phyloP scores from a whole-genome alignment of 1,140 invertebrate species.

The Scylla paramamosain region DNA sequence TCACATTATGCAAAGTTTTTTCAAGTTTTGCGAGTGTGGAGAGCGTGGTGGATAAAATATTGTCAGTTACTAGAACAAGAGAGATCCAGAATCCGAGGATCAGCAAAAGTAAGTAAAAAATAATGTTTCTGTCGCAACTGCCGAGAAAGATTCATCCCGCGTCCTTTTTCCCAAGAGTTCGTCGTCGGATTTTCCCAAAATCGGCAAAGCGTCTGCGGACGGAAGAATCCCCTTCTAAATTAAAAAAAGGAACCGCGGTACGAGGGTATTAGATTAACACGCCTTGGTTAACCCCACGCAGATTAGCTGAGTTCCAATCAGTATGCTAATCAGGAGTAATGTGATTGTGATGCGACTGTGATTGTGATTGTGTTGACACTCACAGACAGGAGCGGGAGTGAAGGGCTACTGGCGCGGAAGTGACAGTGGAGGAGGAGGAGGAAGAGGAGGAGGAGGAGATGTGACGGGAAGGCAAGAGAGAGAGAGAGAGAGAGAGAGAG shows the following conservation, averaged over 20 bases:
- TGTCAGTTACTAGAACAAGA: neutral
- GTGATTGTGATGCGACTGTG: slow-evolving; percentile 71
- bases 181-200: neutral
- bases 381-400: slow-evolving; percentile 54
- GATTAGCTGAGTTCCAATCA: slow-evolving; percentile 74
- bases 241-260: slow-evolving; percentile 44
- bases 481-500: neutral
- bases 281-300: slow-evolving; percentile 74
- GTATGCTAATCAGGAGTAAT: slow-evolving; percentile 75
- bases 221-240: slow-evolving; percentile 26
- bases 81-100: neutral
- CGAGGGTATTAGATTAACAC: slow-evolving; percentile 66
- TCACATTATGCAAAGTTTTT: slow-evolving; percentile 59
- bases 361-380: slow-evolving; percentile 74
- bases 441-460: neutral
- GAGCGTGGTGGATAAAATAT: slow-evolving; percentile 17
- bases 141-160: neutral
- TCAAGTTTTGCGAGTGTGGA: slow-evolving; percentile 50
- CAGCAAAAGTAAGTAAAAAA: slow-evolving; percentile 15
- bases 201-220: neutral
- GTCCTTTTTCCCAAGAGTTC: slow-evolving; percentile 4
- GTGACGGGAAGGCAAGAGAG: neutral
- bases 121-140: neutral
- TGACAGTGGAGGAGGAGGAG: neutral
- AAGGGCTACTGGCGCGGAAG: slow-evolving; percentile 51